These are phyloP conservation scores for Trogon surrucura DNA, from an alignment of 2,113 vertebrate species.

Conservation along the genomic window DNA sequence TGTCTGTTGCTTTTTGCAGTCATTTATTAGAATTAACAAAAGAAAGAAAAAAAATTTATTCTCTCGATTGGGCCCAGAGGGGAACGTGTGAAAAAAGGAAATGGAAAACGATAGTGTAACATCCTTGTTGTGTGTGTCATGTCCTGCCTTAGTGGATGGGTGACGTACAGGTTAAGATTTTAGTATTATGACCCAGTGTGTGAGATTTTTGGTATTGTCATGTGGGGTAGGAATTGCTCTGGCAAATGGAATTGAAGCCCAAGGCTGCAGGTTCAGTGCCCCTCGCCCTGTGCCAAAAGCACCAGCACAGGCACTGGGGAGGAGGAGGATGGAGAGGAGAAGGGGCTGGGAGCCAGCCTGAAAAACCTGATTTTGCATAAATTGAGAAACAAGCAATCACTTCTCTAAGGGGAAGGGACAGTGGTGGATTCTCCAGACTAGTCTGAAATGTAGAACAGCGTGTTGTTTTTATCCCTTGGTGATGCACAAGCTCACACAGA, in stretches of 20 bases:
- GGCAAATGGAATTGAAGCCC: not conserved
- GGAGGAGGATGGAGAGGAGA: not conserved
- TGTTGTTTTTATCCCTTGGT: not conserved
- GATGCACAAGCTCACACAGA: not conserved
- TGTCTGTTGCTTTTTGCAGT: not conserved
- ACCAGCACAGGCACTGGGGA: not conserved
- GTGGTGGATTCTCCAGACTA: not conserved
- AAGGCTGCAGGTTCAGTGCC: not conserved
- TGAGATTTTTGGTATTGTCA: not conserved
- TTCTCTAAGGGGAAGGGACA: not conserved
- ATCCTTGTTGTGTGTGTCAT: not conserved
- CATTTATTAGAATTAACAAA: not conserved
- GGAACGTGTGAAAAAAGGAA: not conserved
- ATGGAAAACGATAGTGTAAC: not conserved
- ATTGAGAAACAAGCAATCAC: not conserved
- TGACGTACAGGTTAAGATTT: not conserved
- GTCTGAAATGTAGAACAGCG: not conserved
- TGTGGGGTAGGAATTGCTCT: not conserved
- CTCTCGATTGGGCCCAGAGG: not conserved
- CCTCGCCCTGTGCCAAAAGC: not conserved
- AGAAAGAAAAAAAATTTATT: not conserved
- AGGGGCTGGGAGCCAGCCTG: not conserved
- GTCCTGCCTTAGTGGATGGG: not conserved
- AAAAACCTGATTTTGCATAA: not conserved
- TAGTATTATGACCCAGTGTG: not conserved